These are phyloP conservation scores for Phenacoccus solenopsis DNA, from an alignment of 1,140 invertebrate genomes.

Conservation along the genomic window DNA sequence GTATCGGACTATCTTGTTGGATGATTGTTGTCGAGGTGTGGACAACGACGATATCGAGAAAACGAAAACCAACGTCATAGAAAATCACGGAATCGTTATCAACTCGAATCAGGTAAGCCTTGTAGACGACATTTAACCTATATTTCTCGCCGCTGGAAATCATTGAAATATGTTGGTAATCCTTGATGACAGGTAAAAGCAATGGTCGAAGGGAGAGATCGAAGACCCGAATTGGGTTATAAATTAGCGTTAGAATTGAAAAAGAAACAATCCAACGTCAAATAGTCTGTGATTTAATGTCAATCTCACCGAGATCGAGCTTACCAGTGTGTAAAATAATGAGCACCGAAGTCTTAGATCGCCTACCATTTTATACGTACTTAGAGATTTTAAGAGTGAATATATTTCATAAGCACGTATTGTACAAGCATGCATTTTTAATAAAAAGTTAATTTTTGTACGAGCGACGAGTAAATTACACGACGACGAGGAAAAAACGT, in stretches of 20 bases:
- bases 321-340: neutral
- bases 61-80: conserved; percentile 59
- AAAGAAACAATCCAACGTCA: conserved; percentile 29
- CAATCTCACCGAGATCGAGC: neutral
- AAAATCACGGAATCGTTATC: conserved; percentile 63
- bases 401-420: neutral
- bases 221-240: conserved; percentile 72
- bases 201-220: conserved; percentile 75
- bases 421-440: neutral
- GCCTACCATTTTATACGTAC: neutral
- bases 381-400: neutral
- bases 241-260: conserved; percentile 73
- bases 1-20: conserved; percentile 77
- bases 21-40: conserved; percentile 83
- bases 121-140: too few relatives aligned
- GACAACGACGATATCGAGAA: conserved; percentile 68
- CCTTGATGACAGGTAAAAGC: conserved; percentile 46
- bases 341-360: neutral
- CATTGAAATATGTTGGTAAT: neutral
- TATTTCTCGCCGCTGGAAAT: neutral
- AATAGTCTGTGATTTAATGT: neutral
- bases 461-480: too few relatives aligned
- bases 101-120: conserved; percentile 46
- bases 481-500: too few relatives aligned
- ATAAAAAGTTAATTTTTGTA: too few relatives aligned